Base-by-base conservation (phyloP, 2,797 vertebrate genomes). In the Pipistrellus pipistrellus region DNA sequence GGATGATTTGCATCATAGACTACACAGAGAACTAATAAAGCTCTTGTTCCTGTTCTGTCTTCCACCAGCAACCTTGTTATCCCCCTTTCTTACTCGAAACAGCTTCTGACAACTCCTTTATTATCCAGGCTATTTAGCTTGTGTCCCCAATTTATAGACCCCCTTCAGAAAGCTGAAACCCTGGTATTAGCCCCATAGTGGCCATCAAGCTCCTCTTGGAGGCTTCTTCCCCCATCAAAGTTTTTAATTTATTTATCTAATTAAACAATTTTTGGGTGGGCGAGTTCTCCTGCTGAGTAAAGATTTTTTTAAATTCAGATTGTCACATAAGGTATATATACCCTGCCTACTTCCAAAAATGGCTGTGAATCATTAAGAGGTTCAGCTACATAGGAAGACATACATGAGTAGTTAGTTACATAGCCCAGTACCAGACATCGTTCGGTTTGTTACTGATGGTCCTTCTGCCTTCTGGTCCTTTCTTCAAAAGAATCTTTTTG, bases 1-100 rank as follows among this genome's bases (percentile, higher is more conserved):
- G 32, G 27, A 27, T 75, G 57, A 85, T 85, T 82, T 96, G 46
- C 14, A 89, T n/a, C 32, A 44, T 13, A 95, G 51, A 78, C 51
- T 51, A 82, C 15, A 53, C 8, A 35, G 86, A 81, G 71, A 75
- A 38, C 48, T 57, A 83, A 86, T 9, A 59, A 51, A 86, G 4
- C 8, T 75, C 18, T 86, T 27, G 41, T 71, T 15, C 55, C 14
- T 72, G 35, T 44, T 95, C 46, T 69, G 32, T 81, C n/a, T 17
- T 84, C 41, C 41, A 12, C 35, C n/a, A 77, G 57, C 11, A 17
- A 73, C 15, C 53, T 84, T 41, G 17, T 78, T n/a, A 66, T 66
- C 27, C 38, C 23, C 41, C 6, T 81, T n/a, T 68, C 59, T 77
- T 38, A 89, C 57, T 90, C 53, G 20, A 84, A 41, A 73, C 4